Evolutionary conservation across 2,797 vertebrate species (phyloP), one percentile per base, ranked within the genome.

Genomic region (Pampus argenteus): DNA sequence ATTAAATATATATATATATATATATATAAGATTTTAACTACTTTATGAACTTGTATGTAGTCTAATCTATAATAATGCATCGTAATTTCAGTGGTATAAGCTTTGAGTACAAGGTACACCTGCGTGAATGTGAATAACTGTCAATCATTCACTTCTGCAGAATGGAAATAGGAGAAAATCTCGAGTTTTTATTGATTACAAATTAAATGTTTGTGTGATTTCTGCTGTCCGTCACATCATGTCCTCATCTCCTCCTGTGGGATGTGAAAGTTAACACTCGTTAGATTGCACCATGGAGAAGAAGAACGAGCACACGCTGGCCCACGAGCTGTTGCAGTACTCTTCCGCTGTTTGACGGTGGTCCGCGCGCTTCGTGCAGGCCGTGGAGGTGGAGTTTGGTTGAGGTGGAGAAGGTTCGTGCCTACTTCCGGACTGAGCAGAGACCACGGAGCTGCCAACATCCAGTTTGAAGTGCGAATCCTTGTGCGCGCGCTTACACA

Each of bases 291-390:
- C 2, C 86, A 97, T 93, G 36, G 91, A 86, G 51, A 98, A 86
- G 29, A 98, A 82, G 50, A 98, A 96, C 0, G 83, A 69, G 89
- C 97, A 99, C 11, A 96, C 4, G 3, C 94, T 95, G 64, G 87
- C 75, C 88, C 96, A 96, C 2, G 91, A 54, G 48, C 93, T 88
- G 40, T 93, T 92, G 50, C 97, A 99, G 56, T 94, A 95, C 36
- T 97, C 95, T 68, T 94, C 80, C 0, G 95, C 96, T 5, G 71
- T 82, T 44, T 88, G 89, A 45, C 20, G 85, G 78, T 95, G 93
- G 65, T 94, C 90, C 9, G 83, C 66, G 60, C 89, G 72, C 57
- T 90, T 89, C 0, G 81, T 60, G 78, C 97, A 98, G 3, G 7
- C 44, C n/a, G n/a, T n/a, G n/a, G n/a, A n/a, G n/a, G n/a, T n/a